phyloP scores from a whole-genome alignment of 2,113 vertebrate genomes.

The Theristicus caerulescens region DNA sequence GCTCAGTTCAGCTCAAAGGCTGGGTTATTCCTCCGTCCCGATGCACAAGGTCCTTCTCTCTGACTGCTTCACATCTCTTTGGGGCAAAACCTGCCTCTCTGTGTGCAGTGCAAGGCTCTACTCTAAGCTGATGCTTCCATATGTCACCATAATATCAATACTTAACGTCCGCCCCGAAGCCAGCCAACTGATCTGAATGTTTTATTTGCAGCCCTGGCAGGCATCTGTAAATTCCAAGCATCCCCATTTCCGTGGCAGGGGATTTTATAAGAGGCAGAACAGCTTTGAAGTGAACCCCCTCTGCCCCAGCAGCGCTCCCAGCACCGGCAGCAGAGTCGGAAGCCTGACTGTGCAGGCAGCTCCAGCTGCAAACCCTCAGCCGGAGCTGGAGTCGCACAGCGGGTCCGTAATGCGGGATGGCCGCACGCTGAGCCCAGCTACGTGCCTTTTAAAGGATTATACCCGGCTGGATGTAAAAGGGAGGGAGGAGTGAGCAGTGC shows the following conservation, averaged over 20 bases:
- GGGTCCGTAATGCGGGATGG: accelerated
- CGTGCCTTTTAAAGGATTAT: neutral
- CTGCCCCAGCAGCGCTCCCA: neutral
- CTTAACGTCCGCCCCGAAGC: neutral
- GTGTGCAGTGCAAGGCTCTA: neutral
- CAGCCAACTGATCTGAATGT: neutral
- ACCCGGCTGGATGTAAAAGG: neutral
- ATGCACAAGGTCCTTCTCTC: neutral
- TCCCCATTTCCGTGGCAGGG: neutral
- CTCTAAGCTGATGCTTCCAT: neutral
- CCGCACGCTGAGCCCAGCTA: neutral
- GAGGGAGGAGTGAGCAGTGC: neutral
- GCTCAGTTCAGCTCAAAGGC: neutral
- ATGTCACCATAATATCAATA: accelerated
- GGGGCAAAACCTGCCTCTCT: neutral
- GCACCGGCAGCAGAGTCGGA: neutral
- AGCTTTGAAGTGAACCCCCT: neutral
- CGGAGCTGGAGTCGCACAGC: accelerated
- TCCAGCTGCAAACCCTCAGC: neutral
- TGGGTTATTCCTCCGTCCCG: accelerated
- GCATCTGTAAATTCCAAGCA: constrained; percentile 25
- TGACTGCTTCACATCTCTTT: accelerated
- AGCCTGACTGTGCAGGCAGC: neutral
- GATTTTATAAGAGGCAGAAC: neutral
- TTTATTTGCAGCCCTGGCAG: neutral